Evolutionary conservation across 2,797 vertebrate genomes (phyloP).

Genomic region (Enteromius anoplus): DNA sequence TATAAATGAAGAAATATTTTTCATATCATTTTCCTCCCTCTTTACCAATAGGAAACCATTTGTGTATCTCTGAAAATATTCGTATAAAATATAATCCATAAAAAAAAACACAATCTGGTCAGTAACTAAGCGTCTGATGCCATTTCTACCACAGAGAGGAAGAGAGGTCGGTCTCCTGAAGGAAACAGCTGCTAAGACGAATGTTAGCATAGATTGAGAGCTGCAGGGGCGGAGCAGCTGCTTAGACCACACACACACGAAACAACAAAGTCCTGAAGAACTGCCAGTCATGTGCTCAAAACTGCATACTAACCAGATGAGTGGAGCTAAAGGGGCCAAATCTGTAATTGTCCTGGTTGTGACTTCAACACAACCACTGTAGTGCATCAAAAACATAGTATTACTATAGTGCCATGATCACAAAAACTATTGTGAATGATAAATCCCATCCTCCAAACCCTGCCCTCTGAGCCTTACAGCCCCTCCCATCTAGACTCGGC

Average conservation of each 20-base stretch:
- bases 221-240: conserved; percentile 40
- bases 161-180: conserved; percentile 25
- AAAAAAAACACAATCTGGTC: not conserved
- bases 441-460: conserved; percentile 22
- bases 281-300: conserved; percentile 42
- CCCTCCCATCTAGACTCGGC: not conserved
- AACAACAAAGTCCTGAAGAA: conserved; percentile 13
- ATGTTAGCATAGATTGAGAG: conserved; percentile 29
- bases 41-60: not conserved
- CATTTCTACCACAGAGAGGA: conserved; percentile 15
- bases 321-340: conserved; percentile 15
- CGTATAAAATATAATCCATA: not conserved
- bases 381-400: not conserved
- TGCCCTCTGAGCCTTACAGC: conserved; percentile 40
- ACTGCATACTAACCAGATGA: conserved; percentile 34
- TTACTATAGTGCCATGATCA: not conserved
- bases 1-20: not conserved
- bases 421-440: not conserved
- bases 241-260: conserved; percentile 31
- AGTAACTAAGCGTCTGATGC: not conserved
- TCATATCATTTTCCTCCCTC: not conserved
- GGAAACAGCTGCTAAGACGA: conserved; percentile 48
- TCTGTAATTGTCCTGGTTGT: not conserved
- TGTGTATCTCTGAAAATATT: not conserved
- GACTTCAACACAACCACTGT: not conserved